These are phyloP conservation scores for Polyploca ridens DNA, from an alignment of 2,888 invertebrate genomes.

Conservation along the genomic window DNA sequence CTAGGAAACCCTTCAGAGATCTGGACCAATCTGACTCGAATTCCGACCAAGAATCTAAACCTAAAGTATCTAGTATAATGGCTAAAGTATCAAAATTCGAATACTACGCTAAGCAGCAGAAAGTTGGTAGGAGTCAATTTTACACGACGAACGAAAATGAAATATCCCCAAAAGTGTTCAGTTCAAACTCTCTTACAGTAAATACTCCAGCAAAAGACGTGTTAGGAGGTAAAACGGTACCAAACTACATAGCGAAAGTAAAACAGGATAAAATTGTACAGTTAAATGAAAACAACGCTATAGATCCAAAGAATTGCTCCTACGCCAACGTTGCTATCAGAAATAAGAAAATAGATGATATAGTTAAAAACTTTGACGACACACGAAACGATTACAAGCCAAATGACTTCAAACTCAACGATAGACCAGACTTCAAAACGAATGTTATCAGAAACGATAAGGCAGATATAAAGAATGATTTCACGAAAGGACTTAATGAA, in stretches of 20 bases:
- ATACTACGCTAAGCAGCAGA: slow-evolving; percentile 88
- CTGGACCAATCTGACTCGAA: slow-evolving; percentile 76
- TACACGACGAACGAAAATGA: slow-evolving; percentile 73
- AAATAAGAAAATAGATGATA: slow-evolving; percentile 77
- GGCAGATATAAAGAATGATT: slow-evolving; percentile 4
- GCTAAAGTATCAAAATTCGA: slow-evolving; percentile 93
- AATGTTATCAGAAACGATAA: slow-evolving; percentile 13
- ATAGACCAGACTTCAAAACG: slow-evolving; percentile 10
- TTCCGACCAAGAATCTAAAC: slow-evolving; percentile 76
- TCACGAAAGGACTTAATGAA: slow-evolving; percentile 13
- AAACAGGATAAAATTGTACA: slow-evolving; percentile 78
- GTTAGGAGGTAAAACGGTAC: slow-evolving; percentile 86
- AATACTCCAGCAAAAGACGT: slow-evolving; percentile 94
- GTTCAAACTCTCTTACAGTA: slow-evolving; percentile 90
- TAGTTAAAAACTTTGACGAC: slow-evolving; percentile 80
- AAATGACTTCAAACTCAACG: slow-evolving; percentile 24
- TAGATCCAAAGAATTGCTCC: slow-evolving; percentile 68
- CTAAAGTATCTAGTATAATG: slow-evolving; percentile 84
- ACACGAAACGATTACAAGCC: slow-evolving; percentile 35
- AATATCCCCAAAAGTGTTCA: slow-evolving; percentile 91
- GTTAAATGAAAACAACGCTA: slow-evolving; percentile 66
- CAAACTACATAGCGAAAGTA: slow-evolving; percentile 86
- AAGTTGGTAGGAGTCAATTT: slow-evolving; percentile 75
- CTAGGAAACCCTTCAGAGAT: slow-evolving; percentile 84
- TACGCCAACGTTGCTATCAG: slow-evolving; percentile 74